Conservation (phyloP, 1,140 invertebrate genomes). For the Sitobion miscanthi region DNA sequence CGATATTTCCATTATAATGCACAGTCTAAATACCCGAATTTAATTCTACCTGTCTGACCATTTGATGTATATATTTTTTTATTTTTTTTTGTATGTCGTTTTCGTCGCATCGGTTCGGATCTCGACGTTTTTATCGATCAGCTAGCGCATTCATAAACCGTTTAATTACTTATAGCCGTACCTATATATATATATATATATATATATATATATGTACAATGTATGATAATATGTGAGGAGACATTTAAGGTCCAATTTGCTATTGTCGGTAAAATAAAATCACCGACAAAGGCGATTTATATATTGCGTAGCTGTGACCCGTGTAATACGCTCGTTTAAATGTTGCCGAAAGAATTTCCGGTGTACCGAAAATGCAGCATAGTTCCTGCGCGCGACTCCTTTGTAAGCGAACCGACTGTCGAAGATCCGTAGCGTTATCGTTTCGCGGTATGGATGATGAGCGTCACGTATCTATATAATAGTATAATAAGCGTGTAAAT, state of each 20-base stretch:
- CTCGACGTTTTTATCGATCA: slow-evolving; percentile 8
- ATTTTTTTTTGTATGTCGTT: background rate
- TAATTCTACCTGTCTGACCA: slow-evolving; percentile 38
- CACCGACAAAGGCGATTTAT: slow-evolving; percentile 38
- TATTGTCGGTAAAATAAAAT: background rate
- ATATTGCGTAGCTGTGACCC: slow-evolving; percentile 23
- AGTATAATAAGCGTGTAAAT: slow-evolving; percentile 33
- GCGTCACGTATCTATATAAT: background rate
- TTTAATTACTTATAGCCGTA: slow-evolving; percentile 38
- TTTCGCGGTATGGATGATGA: slow-evolving; percentile 41
- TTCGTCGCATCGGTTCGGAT: background rate
- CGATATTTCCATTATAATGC: slow-evolving; percentile 42
- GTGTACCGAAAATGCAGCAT: slow-evolving; percentile 26
- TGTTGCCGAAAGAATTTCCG: slow-evolving; percentile 54
- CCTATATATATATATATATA: background rate
- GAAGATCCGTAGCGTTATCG: slow-evolving; percentile 31
- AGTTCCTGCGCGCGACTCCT: slow-evolving; percentile 35
- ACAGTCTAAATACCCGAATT: slow-evolving; percentile 41
- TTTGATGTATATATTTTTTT: slow-evolving; percentile 15
- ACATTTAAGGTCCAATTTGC: slow-evolving; percentile 36
- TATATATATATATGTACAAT: background rate
- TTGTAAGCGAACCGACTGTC: slow-evolving; percentile 28
- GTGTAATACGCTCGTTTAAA: slow-evolving; percentile 19
- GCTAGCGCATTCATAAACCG: slow-evolving; percentile 21
- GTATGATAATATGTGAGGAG: background rate